phyloP scores from a whole-genome alignment of 2,888 invertebrate genomes.

The Nudaria mundana region DNA sequence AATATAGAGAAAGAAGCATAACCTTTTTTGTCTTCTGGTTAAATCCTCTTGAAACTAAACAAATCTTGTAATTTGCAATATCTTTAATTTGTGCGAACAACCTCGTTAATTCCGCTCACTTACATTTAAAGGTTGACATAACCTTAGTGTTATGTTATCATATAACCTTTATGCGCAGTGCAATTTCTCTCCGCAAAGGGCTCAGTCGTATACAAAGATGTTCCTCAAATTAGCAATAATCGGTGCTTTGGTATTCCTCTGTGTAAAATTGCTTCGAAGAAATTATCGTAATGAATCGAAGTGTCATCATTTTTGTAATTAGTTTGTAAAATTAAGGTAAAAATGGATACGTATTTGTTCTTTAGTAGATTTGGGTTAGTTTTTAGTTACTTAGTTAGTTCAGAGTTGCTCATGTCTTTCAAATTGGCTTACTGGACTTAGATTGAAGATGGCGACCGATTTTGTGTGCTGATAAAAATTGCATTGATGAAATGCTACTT shows the following conservation, averaged over 20 bases:
- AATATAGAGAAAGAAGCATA: too few relatives aligned
- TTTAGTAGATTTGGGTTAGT: background rate
- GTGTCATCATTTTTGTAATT: conserved; percentile 38
- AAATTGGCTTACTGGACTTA: too few relatives aligned
- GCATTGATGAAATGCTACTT: too few relatives aligned
- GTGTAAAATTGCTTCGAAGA: conserved; percentile 54
- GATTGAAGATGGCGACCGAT: too few relatives aligned
- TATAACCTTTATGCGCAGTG: conserved; percentile 38
- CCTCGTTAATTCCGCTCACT: conserved; percentile 35
- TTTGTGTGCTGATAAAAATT: too few relatives aligned
- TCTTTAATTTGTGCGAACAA: conserved; percentile 42
- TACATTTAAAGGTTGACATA: conserved; percentile 28
- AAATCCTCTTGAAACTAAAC: too few relatives aligned
- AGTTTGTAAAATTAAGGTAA: background rate
- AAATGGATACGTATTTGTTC: background rate
- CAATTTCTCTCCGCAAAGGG: conserved; percentile 24
- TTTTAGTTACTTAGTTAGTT: too few relatives aligned
- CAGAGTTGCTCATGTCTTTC: too few relatives aligned
- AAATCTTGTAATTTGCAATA: too few relatives aligned
- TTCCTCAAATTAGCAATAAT: conserved; percentile 65
- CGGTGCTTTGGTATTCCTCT: conserved; percentile 60
- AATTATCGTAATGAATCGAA: conserved; percentile 19
- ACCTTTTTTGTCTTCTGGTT: too few relatives aligned
- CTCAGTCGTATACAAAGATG: conserved; percentile 49
- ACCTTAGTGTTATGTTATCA: conserved; percentile 13